Base-by-base conservation (phyloP, 2,113 vertebrate genomes). In the Rhinogobius similis region DNA sequence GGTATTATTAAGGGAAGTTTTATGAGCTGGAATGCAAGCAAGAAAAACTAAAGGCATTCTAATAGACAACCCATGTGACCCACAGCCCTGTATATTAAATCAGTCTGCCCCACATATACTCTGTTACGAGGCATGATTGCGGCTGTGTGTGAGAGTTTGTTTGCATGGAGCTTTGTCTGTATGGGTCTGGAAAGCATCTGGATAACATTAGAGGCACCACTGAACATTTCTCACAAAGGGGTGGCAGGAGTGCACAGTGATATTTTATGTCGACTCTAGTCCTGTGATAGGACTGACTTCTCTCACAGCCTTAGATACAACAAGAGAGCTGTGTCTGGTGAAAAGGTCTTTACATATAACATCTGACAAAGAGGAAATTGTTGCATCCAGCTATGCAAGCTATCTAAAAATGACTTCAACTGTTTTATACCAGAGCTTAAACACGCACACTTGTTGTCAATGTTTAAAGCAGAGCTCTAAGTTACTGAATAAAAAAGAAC, bases 121-220 rank as follows among this genome's bases (percentile, higher is more conserved):
- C 53, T 58, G 58, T 12, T 55, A 13, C 20, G 4, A 61, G 16
- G 7, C 55, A 16, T 11, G 27, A n/a, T 61, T 36, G 56, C 53
- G 26, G 0, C 24, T 39, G 48, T 62, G 2, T 38, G 5, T 2
- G 24, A 1, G 53, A 0, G 0, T 62, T 48, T 36, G 52, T 81
- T 67, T 67, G 69, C 48, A 44, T 12, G 55, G 12, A 39, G 23
- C 39, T 46, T 24, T 53, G 21, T 72, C 53, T 56, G 21, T 32
- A 26, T 13, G 7, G 1, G 8, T 29, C 53, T 43, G 64, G 29
- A 62, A 41, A 63, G 38, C 83, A 89, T 86, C 79, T 90, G 86
- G 75, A 75, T 82, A 63, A 29, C 67, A 79, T 88, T 78, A 87
- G 20, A 64, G 41, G 39, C 36, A 0, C 20, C 23, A 20, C 20